Conservation (phyloP, 2,797 vertebrate genomes). For the Antrozous pallidus region DNA sequence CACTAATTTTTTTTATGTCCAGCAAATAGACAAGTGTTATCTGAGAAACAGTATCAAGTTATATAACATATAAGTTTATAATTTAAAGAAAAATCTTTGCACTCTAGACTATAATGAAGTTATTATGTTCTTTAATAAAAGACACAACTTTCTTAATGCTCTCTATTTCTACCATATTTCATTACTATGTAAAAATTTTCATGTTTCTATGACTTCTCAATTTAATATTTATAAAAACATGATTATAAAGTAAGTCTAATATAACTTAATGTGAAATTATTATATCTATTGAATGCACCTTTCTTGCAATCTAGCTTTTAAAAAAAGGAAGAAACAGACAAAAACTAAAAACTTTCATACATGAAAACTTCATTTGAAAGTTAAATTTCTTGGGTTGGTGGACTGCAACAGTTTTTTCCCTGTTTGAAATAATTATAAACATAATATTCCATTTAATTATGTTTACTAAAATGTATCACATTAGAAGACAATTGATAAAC, state of each 20-base stretch:
- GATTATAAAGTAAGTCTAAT: neutral
- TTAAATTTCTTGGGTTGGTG: neutral
- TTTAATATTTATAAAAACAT: neutral
- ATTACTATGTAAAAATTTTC: neutral
- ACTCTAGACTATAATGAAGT: neutral
- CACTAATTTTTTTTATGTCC: neutral
- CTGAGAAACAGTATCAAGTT: neutral
- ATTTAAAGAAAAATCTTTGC: neutral
- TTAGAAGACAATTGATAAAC: constrained; percentile 36
- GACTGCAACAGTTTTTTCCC: neutral
- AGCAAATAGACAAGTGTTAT: neutral
- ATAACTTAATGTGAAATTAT: neutral
- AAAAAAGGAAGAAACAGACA: neutral
- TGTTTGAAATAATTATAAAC: constrained; percentile 35
- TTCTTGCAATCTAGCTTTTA: neutral
- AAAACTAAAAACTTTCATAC: neutral
- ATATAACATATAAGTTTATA: neutral
- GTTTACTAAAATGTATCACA: constrained; percentile 37
- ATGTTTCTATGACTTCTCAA: neutral
- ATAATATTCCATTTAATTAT: constrained; percentile 32
- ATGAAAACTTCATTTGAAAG: neutral
- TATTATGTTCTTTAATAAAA: neutral
- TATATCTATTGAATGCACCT: neutral
- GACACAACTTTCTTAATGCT: neutral
- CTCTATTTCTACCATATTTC: neutral